phyloP scores from a whole-genome alignment of 2,797 vertebrate species.

The Holocentrus rufus region DNA sequence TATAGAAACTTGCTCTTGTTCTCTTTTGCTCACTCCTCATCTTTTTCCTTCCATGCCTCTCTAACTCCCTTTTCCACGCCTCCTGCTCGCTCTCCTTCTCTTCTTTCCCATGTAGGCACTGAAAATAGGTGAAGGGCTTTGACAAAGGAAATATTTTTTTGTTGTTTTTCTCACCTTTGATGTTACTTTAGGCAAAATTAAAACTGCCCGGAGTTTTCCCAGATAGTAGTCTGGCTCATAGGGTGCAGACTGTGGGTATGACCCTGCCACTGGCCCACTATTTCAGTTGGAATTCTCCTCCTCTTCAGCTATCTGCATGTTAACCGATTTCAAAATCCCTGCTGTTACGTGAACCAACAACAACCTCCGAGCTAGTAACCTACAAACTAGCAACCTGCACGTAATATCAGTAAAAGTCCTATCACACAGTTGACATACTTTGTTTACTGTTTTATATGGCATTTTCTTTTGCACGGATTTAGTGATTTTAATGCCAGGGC shows the following conservation, averaged over 20 bases:
- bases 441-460: no score
- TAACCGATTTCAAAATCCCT: no score
- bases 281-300: no score
- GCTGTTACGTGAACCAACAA: no score
- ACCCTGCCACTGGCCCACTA: no score
- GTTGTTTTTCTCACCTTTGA: neutral
- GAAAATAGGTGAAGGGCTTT: constrained; percentile 14
- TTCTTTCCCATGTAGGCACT: neutral
- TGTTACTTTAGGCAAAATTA: constrained; percentile 6
- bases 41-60: neutral
- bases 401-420: no score
- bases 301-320: no score
- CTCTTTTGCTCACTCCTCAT: neutral
- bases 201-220: constrained; percentile 2
- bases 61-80: neutral
- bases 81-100: neutral
- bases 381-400: no score
- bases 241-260: neutral
- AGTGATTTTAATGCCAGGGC: no score
- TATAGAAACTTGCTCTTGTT: neutral
- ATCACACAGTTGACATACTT: no score
- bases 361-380: no score
- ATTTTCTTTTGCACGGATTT: no score
- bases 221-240: neutral
- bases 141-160: neutral